These are phyloP conservation scores for Bimastos eiseni DNA, from an alignment of 2,888 invertebrate species.

Conservation along the genomic window DNA sequence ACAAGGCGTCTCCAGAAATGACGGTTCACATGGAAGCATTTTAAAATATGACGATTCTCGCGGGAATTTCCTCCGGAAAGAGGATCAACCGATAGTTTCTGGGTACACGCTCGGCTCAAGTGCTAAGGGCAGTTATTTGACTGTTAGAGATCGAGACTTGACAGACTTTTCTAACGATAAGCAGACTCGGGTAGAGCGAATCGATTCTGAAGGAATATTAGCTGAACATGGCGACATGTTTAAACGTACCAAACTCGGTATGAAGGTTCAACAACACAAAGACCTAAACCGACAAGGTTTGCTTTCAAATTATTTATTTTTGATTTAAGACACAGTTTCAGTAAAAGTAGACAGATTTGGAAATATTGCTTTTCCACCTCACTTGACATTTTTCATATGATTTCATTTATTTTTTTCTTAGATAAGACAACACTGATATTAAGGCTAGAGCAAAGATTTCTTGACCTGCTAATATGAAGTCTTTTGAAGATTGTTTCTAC, in stretches of 20 bases:
- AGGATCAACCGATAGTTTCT: not conserved
- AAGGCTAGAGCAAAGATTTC: not conserved
- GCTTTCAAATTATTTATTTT: not conserved
- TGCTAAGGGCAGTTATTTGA: not conserved
- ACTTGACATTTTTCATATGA: no score
- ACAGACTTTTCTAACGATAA: not conserved
- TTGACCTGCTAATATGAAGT: not conserved
- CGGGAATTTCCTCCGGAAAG: not conserved
- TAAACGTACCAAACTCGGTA: not conserved
- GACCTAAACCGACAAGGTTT: not conserved
- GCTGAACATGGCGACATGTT: not conserved
- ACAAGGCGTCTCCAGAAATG: not conserved
- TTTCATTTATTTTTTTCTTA: no score
- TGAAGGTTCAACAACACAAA: constrained; percentile 1
- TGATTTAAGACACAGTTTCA: not conserved
- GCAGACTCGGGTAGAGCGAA: not conserved
- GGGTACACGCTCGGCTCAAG: not conserved
- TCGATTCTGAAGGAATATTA: not conserved
- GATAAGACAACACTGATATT: no score
- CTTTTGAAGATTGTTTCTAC: not conserved
- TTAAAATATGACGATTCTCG: not conserved
- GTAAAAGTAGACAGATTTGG: not conserved
- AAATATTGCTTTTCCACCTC: no score
- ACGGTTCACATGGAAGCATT: not conserved
- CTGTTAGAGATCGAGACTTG: not conserved